phyloP scores from a whole-genome alignment of 2,888 invertebrate species.

The Drosophila ezoana region DNA sequence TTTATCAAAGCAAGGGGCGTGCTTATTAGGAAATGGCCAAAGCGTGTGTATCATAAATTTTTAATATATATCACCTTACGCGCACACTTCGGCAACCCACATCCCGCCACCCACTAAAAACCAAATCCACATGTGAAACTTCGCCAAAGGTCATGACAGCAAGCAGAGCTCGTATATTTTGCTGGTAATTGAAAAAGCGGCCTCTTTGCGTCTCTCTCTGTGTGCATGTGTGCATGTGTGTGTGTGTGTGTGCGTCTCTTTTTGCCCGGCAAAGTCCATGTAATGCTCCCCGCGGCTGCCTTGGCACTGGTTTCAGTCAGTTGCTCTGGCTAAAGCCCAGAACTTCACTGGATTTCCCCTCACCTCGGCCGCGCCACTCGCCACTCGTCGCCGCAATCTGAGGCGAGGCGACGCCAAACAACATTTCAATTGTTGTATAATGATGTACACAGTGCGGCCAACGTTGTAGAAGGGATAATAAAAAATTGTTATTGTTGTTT shows the following conservation, averaged over 20 bases:
- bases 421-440: constrained; percentile 82
- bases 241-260: constrained; percentile 18
- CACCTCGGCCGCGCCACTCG: constrained; percentile 56
- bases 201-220: constrained; percentile 40
- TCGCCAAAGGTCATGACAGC: constrained; percentile 72
- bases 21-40: constrained; percentile 49
- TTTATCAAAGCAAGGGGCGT: constrained; percentile 46
- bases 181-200: constrained; percentile 75
- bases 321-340: constrained; percentile 56
- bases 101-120: constrained; percentile 8
- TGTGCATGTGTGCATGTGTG: constrained; percentile 4
- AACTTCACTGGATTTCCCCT: constrained; percentile 36
- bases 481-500: constrained; percentile 74
- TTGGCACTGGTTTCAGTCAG: constrained; percentile 71
- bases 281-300: constrained; percentile 18
- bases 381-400: constrained; percentile 42
- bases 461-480: constrained; percentile 74
- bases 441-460: constrained; percentile 76
- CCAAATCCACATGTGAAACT: constrained; percentile 52
- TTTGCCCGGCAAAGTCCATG: constrained; percentile 49
- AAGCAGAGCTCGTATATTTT: constrained; percentile 71
- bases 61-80: constrained; percentile 68
- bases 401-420: constrained; percentile 74
- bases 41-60: constrained; percentile 63
- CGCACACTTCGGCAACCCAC: constrained; percentile 24